Evolutionary conservation across 2,113 vertebrate species (phyloP).

Genomic region (Nycticryphes semicollaris): DNA sequence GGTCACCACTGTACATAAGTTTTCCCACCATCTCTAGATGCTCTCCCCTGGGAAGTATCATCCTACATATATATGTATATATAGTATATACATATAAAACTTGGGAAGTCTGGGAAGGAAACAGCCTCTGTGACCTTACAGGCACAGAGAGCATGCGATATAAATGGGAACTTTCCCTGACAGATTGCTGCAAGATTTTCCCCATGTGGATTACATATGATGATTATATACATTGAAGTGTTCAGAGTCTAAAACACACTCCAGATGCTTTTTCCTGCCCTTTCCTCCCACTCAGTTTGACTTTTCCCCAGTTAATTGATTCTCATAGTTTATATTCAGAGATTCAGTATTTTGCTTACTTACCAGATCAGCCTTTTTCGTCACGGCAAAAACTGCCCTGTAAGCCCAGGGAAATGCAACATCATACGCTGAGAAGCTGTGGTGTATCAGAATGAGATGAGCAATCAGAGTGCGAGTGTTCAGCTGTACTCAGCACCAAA

Average conservation of each 20-base stretch:
- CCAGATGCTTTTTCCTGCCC: slow-evolving; percentile 41
- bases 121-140: not conserved
- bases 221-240: slow-evolving; percentile 2
- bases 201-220: not conserved
- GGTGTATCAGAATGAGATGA: not conserved
- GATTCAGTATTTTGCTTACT: not conserved
- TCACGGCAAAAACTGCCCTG: not conserved
- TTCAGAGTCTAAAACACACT: not conserved
- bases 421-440: not conserved
- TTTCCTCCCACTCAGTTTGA: slow-evolving; percentile 26
- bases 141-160: not conserved
- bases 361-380: not conserved
- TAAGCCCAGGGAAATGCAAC: not conserved
- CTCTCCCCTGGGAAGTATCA: not conserved
- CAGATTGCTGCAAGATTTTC: not conserved
- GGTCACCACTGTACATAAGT: not conserved
- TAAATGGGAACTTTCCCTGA: slow-evolving; percentile 12
- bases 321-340: not conserved
- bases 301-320: not conserved
- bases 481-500: not conserved
- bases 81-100: not conserved
- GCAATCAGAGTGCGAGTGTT: not conserved
- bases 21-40: slow-evolving; percentile 32
- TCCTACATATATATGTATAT: not conserved
- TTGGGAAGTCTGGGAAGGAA: not conserved